A percentile compares a stretch with the other conserved stretches of the same genome.
Evolutionary conservation across 2,888 invertebrate genomes (phyloP).

Genomic region (Eurytoma californica): DNA sequence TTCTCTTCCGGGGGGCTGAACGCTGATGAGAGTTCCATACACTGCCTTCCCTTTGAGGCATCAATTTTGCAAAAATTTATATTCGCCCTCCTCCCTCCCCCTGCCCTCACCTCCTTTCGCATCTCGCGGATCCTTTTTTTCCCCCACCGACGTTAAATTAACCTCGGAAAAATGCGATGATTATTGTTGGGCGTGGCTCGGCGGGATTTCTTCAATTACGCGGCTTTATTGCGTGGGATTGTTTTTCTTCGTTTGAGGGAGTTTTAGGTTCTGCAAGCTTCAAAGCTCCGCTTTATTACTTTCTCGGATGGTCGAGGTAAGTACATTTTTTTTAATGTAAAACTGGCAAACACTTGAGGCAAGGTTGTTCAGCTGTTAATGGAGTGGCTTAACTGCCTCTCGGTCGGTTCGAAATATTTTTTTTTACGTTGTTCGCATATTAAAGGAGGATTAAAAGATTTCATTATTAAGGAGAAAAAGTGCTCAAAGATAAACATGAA

Average conservation of each 20-base stretch:
- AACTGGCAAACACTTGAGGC: too few species aligned
- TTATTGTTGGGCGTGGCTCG: not conserved
- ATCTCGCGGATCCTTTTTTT: not conserved
- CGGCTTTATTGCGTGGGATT: not conserved
- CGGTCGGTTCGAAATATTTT: slow-evolving; percentile 6
- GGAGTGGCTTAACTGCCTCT: slow-evolving; percentile 3
- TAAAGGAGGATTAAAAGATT: not conserved
- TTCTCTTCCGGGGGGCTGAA: slow-evolving; percentile 62
- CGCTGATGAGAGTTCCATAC: slow-evolving; percentile 63
- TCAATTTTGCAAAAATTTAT: slow-evolving; percentile 42
- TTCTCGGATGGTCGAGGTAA: too few species aligned
- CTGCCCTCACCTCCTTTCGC: not conserved
- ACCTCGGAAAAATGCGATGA: slow-evolving; percentile 18
- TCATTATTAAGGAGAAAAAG: not conserved
- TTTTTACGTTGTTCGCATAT: not conserved
- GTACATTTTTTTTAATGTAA: too few species aligned
- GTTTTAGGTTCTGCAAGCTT: not conserved
- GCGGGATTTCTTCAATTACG: slow-evolving; percentile 21
- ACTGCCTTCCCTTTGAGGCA: slow-evolving; percentile 26
- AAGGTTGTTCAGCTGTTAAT: too few species aligned
- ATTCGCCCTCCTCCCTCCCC: slow-evolving; percentile 12
- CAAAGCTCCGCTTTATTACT: not conserved
- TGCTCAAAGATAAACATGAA: not conserved
- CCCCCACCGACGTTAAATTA: slow-evolving; percentile 27
- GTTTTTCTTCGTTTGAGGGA: not conserved